Conservation (phyloP, 1,140 invertebrate species). For the Coelopa frigida region DNA sequence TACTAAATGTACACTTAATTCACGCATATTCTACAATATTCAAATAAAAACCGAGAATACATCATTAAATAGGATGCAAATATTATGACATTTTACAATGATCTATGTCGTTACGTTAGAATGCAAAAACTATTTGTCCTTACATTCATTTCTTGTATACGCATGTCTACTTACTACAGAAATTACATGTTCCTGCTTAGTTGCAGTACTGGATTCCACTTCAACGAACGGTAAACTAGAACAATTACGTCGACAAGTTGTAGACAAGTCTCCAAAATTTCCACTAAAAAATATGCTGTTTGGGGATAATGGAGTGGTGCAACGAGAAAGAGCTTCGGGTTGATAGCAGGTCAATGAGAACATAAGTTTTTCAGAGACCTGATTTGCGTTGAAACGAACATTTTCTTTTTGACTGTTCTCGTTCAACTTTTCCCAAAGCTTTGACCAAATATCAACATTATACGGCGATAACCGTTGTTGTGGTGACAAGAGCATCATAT, state of each 20-base stretch:
- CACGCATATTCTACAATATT: constrained; percentile 72
- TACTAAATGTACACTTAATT: constrained; percentile 72
- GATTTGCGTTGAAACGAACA: constrained; percentile 57
- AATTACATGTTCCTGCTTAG: constrained; percentile 78
- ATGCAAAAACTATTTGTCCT: background rate
- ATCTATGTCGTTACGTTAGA: too few species aligned
- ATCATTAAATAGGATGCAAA: background rate
- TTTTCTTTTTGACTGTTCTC: constrained; percentile 49
- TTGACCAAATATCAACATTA: constrained; percentile 71
- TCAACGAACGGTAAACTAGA: constrained; percentile 69
- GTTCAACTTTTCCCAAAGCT: constrained; percentile 64
- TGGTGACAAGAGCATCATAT: constrained; percentile 73
- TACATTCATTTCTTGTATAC: too few species aligned
- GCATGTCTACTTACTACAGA: constrained; percentile 65
- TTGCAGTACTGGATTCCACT: constrained; percentile 76
- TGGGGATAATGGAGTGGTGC: constrained; percentile 73
- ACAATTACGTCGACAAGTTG: constrained; percentile 39
- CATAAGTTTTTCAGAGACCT: constrained; percentile 66
- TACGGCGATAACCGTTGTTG: constrained; percentile 72
- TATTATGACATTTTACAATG: background rate
- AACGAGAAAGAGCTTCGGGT: constrained; percentile 75
- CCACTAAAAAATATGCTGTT: constrained; percentile 48
- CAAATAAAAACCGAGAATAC: constrained; percentile 4
- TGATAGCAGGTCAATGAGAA: constrained; percentile 74
- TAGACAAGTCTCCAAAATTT: constrained; percentile 48